Evolutionary conservation across 1,140 invertebrate genomes (phyloP).

Genomic region (Drosophila grimshawi): DNA sequence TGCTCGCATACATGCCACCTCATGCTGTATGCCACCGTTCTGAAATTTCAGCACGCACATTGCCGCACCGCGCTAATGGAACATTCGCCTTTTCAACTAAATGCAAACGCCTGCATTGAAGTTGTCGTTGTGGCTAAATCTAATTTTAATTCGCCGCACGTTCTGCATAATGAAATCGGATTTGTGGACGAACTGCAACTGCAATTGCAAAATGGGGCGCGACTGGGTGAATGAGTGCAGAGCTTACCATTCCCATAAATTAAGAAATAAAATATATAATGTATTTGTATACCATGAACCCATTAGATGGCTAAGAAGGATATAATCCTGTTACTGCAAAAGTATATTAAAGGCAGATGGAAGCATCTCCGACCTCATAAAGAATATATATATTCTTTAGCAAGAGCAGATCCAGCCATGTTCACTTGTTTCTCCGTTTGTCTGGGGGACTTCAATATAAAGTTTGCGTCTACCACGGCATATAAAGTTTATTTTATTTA

Average conservation of each 20-base stretch:
- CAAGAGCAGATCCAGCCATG: too few relatives aligned
- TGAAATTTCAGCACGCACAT: slow-evolving; percentile 38
- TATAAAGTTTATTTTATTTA: too few relatives aligned
- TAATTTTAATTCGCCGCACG: slow-evolving; percentile 76
- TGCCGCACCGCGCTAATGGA: slow-evolving; percentile 56
- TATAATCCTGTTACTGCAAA: too few relatives aligned
- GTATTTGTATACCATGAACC: too few relatives aligned
- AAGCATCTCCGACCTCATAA: too few relatives aligned
- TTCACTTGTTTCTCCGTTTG: too few relatives aligned
- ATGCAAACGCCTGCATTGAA: slow-evolving; percentile 51
- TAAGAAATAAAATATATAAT: too few relatives aligned
- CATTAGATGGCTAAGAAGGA: too few relatives aligned
- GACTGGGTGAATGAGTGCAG: slow-evolving; percentile 6
- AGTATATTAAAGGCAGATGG: too few relatives aligned
- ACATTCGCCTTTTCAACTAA: slow-evolving; percentile 26
- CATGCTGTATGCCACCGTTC: slow-evolving; percentile 5
- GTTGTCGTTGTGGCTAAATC: slow-evolving; percentile 60
- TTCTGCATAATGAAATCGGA: slow-evolving; percentile 81
- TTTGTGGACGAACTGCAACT: slow-evolving; percentile 54
- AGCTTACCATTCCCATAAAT: slow-evolving; percentile 42
- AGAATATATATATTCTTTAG: background rate
- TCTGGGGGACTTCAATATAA: too few relatives aligned
- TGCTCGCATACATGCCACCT: slow-evolving; percentile 9
- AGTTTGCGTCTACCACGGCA: too few relatives aligned
- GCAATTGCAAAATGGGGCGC: slow-evolving; percentile 18